Evolutionary conservation across 2,797 vertebrate species (phyloP), one percentile per base, ranked within the genome.

Genomic region (Toxotes lorentzi): DNA sequence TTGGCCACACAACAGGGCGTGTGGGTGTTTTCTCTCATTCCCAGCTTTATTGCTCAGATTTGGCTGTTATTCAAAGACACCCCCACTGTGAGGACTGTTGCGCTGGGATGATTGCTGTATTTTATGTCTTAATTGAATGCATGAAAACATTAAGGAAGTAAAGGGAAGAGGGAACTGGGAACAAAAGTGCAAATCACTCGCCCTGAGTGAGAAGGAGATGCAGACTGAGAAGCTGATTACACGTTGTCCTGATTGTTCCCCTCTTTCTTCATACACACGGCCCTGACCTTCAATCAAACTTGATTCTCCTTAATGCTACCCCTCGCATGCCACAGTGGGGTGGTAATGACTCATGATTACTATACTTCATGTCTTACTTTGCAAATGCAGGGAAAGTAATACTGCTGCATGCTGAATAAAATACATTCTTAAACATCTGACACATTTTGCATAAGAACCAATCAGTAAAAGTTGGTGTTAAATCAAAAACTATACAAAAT

Each of bases 211-310:
- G 85, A 82, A 80, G 87, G 82, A 89, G 88, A 90, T 80, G 86
- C 86, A 86, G 88, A 81, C 76, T 78, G 86, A 92, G 89, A 91
- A 85, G 89, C 87, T 94, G 93, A 95, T 94, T 95, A 92, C 89
- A 92, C 81, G 82, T 91, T 91, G 79, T 73, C 79, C 90, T 94
- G 94, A 94, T 95, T 94, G 91, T 92, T 89, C 86, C 78, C 56
- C 80, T 88, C 86, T 88, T 77, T 86, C 86, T 84, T 91, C 82
- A 91, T 82, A 83, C 82, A 86, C 79, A 87, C 13, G 35, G 71
- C 72, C 73, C 63, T 94, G 93, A 95, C 94, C 93, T 95, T 95
- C 94, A 96, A 95, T 95, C 95, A 95, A 94, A 89, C 88, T 89
- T 89, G 92, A 95, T 93, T 94, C 91, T 91, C 77, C 77, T 87